These are phyloP conservation scores for Apteryx owenii DNA, from an alignment of 2,113 vertebrate genomes.

Conservation along the genomic window DNA sequence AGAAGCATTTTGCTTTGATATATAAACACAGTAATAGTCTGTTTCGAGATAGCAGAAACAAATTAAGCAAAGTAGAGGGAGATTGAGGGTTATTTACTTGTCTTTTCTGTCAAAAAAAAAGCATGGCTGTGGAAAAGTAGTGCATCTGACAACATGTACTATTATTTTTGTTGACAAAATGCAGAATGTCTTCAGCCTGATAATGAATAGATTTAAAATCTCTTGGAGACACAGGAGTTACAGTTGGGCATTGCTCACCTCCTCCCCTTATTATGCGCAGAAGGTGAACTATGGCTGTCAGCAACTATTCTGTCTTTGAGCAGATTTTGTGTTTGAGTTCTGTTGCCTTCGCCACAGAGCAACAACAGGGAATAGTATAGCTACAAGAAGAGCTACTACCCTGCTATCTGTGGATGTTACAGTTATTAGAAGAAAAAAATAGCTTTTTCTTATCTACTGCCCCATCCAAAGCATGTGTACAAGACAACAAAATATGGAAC, in stretches of 20 bases:
- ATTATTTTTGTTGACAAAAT: conserved; percentile 38
- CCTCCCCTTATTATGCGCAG: not conserved
- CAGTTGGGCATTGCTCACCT: not conserved
- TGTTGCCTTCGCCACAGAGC: not conserved
- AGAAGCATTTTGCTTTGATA: conserved; percentile 9
- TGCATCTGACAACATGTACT: conserved; percentile 13
- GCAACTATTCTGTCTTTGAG: not conserved
- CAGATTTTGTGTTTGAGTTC: not conserved
- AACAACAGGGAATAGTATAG: not conserved
- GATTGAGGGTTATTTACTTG: conserved; percentile 48
- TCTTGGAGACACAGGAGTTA: not conserved
- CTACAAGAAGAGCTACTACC: not conserved
- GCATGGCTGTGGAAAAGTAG: conserved; percentile 8
- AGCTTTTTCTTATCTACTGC: not conserved
- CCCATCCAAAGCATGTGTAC: not conserved
- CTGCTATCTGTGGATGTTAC: not conserved
- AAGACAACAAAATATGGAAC: not conserved
- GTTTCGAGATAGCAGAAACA: conserved; percentile 58
- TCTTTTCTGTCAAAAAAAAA: conserved; percentile 41
- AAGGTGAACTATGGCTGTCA: not conserved
- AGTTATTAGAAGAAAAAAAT: not conserved
- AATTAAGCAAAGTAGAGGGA: conserved; percentile 59
- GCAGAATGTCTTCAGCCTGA: not conserved
- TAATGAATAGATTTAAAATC: conserved; percentile 25
- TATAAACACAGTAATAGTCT: conserved; percentile 45